Evolutionary conservation across 2,113 vertebrate species (phyloP).

Genomic region (Ameiurus melas): DNA sequence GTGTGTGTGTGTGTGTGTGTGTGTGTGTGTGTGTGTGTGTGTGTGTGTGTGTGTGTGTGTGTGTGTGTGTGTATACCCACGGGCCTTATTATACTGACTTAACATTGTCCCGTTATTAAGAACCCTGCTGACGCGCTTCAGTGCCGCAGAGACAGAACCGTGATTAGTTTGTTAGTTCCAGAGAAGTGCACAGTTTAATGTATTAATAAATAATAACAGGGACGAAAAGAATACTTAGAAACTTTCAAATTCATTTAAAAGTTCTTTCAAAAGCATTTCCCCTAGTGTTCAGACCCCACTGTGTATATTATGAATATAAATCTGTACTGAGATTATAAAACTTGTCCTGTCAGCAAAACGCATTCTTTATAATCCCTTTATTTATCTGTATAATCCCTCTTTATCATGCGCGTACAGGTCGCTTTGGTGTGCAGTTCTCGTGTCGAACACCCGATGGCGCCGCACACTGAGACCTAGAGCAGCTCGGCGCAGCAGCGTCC

Average conservation of each 20-base stretch:
- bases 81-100: constrained; percentile 43
- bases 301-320: no score
- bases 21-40: not conserved
- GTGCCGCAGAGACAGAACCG: not conserved
- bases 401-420: not conserved
- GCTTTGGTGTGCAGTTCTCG: not conserved
- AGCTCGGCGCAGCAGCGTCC: not conserved
- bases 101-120: constrained; percentile 25
- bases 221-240: no score
- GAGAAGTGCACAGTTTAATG: not conserved
- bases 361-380: no score
- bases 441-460: not conserved
- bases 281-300: no score
- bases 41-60: constrained; percentile 15
- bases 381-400: not conserved
- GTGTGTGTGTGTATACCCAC: not conserved
- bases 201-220: not conserved
- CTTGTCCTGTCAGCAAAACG: no score
- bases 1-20: no score
- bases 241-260: no score
- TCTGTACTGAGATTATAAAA: no score
- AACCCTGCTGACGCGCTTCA: constrained; percentile 22
- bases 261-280: no score
- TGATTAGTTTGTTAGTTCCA: not conserved
- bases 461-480: not conserved